Percentiles rank a stretch among this genome's conserved stretches.
Conservation (phyloP, 2,797 vertebrate genomes). For the Borostomias antarcticus region DNA sequence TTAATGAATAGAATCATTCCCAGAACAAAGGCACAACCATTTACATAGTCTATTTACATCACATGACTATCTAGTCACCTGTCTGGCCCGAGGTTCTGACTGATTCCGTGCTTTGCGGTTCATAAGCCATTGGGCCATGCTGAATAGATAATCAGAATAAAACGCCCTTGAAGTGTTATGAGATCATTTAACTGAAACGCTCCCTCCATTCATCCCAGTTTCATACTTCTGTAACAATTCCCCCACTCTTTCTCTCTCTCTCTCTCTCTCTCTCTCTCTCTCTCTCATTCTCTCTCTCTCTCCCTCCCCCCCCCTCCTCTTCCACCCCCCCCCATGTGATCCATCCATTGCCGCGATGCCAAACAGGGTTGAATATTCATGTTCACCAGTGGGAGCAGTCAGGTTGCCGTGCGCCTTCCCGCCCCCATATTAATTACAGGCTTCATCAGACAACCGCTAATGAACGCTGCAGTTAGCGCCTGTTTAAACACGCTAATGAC, state of each 20-base stretch:
- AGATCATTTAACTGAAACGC: too few relatives aligned
- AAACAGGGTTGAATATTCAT: conserved; percentile 67
- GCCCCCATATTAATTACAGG: conserved; percentile 72
- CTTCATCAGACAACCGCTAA: conserved; percentile 74
- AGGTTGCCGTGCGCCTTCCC: conserved; percentile 55
- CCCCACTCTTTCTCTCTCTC: conserved; percentile 37
- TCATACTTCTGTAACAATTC: conserved; percentile 16
- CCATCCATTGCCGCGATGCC: conserved; percentile 69
- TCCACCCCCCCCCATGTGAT: conserved; percentile 72
- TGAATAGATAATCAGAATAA: too few relatives aligned
- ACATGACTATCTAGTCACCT: too few relatives aligned
- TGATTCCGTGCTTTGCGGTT: too few relatives aligned
- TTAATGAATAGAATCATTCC: too few relatives aligned
- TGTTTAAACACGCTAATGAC: conserved; percentile 76
- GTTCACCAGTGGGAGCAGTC: conserved; percentile 35
- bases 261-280: conserved; percentile 20
- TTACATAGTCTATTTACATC: too few relatives aligned
- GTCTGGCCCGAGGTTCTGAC: too few relatives aligned
- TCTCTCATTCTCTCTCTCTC: conserved; percentile 42
- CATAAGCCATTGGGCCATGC: too few relatives aligned
- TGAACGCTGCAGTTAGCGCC: conserved; percentile 72
- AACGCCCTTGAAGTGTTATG: too few relatives aligned
- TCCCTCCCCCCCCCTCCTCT: conserved; percentile 64
- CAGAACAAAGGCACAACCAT: too few relatives aligned
- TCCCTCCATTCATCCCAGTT: neutral